Percentiles rank a stretch among this genome's conserved stretches.
Conservation (phyloP, 2,797 vertebrate species). For the Bryconaethiops microstoma region DNA sequence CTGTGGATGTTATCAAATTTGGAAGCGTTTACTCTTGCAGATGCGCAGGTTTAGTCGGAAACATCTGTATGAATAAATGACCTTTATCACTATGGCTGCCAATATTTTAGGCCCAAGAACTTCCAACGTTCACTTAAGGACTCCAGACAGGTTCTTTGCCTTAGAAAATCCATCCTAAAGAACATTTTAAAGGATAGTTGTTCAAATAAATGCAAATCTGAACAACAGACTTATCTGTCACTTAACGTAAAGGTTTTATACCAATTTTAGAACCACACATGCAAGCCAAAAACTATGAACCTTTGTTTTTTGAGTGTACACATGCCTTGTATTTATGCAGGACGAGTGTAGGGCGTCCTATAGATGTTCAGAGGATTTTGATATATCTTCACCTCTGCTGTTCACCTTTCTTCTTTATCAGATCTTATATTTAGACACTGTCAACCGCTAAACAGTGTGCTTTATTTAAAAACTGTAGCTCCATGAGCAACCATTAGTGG, state of each 20-base stretch:
- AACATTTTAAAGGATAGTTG: not conserved
- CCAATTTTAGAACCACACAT: not conserved
- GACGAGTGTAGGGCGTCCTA: not conserved
- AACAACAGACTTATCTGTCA: not conserved
- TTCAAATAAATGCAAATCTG: not conserved
- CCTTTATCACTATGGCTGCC: too few relatives aligned
- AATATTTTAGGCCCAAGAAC: too few relatives aligned
- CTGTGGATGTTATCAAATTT: too few relatives aligned
- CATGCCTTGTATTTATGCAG: not conserved
- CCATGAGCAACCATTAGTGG: not conserved
- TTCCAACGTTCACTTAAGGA: too few relatives aligned
- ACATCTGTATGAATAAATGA: too few relatives aligned
- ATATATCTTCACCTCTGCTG: not conserved
- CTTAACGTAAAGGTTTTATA: too few relatives aligned
- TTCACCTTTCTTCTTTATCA: not conserved
- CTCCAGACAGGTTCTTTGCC: not conserved
- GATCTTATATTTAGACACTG: not conserved
- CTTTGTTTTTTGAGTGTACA: not conserved
- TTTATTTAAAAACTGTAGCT: not conserved
- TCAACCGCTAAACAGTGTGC: not conserved
- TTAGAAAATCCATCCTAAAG: not conserved
- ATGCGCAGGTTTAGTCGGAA: too few relatives aligned
- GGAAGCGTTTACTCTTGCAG: too few relatives aligned
- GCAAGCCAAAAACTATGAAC: not conserved
- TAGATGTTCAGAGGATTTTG: not conserved